Conservation (phyloP, 1,140 invertebrate genomes). For the Tetragonula clypearis region DNA sequence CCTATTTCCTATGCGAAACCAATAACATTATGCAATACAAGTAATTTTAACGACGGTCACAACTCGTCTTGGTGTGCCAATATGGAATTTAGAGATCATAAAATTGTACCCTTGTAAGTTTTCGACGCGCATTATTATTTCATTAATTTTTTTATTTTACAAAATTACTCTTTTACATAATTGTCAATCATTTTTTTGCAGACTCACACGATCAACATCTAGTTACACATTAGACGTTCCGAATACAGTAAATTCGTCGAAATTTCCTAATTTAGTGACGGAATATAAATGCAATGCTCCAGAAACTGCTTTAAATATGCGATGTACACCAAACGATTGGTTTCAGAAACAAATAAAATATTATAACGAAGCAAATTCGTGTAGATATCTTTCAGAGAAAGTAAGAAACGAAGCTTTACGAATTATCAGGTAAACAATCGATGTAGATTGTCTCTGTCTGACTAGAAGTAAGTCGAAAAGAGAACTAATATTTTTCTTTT, state of each 20-base stretch:
- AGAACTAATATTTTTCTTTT: too few relatives aligned
- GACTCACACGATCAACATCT: constrained; percentile 66
- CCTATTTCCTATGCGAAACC: constrained; percentile 74
- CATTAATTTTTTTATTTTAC: background rate
- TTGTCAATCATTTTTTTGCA: constrained; percentile 41
- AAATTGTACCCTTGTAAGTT: constrained; percentile 87
- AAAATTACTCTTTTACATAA: constrained; percentile 16
- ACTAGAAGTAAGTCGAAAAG: too few relatives aligned
- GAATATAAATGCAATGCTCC: constrained; percentile 90
- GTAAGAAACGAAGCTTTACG: constrained; percentile 91
- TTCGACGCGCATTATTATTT: constrained; percentile 13
- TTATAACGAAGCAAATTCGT: constrained; percentile 93
- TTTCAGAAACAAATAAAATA: constrained; percentile 91
- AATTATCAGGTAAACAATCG: constrained; percentile 80
- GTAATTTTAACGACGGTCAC: constrained; percentile 61
- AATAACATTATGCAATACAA: constrained; percentile 64
- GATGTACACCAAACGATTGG: constrained; percentile 96
- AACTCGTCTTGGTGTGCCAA: constrained; percentile 88
- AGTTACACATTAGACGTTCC: constrained; percentile 69
- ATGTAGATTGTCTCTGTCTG: background rate
- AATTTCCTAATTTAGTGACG: constrained; percentile 90
- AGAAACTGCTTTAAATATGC: constrained; percentile 89
- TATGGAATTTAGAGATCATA: constrained; percentile 88
- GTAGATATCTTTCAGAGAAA: constrained; percentile 91
- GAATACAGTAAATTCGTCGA: constrained; percentile 86